Percentiles rank a stretch among this genome's conserved stretches.
Evolutionary conservation across 2,888 invertebrate genomes (phyloP).

Genomic region (Harpalus rubripes): DNA sequence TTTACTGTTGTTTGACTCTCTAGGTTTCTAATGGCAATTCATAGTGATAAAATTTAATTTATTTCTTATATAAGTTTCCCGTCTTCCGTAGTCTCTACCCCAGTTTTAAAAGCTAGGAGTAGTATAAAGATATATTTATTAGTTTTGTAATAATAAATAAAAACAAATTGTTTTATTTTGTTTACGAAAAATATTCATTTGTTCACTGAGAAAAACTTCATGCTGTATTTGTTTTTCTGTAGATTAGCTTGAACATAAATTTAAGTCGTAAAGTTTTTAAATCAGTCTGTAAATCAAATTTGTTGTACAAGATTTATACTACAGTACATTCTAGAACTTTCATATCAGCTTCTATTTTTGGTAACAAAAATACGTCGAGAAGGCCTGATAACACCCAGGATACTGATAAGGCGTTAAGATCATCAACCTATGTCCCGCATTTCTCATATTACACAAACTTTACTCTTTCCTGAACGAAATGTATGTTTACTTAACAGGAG

Average conservation of each 20-base stretch:
- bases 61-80: no score
- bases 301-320: conserved; percentile 42
- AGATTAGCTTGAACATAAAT: conserved; percentile 35
- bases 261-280: conserved; percentile 30
- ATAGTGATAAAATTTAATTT: no score
- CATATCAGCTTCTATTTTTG: conserved; percentile 44
- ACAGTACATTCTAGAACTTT: conserved; percentile 33
- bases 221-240: conserved; percentile 9
- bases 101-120: no score
- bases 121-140: no score
- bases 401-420: conserved; percentile 39
- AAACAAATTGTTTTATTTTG: no score
- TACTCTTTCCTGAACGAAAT: not conserved
- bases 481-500: no score
- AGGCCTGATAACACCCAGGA: conserved; percentile 31
- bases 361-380: conserved; percentile 50
- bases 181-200: not conserved
- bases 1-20: no score
- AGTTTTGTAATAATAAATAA: no score
- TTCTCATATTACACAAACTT: not conserved
- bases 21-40: no score
- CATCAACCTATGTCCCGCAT: conserved; percentile 45
- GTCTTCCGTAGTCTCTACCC: no score
- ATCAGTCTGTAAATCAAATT: conserved; percentile 37
- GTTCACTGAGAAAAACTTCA: not conserved